Base-by-base conservation (phyloP, 2,113 vertebrate species). In the Mixornis gularis region DNA sequence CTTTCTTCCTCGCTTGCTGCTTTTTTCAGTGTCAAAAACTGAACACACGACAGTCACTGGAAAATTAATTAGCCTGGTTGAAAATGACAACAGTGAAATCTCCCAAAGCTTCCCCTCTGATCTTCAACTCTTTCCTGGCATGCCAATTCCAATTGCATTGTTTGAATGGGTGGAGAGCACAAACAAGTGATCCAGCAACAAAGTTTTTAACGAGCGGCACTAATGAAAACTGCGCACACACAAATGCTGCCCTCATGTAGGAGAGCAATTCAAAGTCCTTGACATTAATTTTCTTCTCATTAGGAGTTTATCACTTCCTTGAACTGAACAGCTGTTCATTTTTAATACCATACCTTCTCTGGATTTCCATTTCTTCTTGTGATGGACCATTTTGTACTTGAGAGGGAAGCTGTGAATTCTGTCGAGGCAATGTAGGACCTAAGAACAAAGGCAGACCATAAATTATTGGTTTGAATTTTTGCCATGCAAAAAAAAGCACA, bases 321-420 rank as follows among this genome's bases (percentile, higher is more conserved):
- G 44, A 78, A 74, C 1, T 64, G 49, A 95, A 72, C 68, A 89
- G 36, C 43, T 89, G 41, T 15, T 90, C 21, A 24, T 43, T 81
- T 65, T 29, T 13, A 68, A 48, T 40, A 53, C 44, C 62, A 89
- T 98, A 99, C 99, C 99, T 98, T 98, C 98, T 98, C 94, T 99
- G 99, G 89, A 98, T 97, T 93, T 99, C 99, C 97, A 99, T 89
- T 91, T 99, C 99, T 94, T 99, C 99, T 93, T 98, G 98, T 20
- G 98, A 98, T 43, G 99, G 99, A 71, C 99, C 99, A 98, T 99
- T 99, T 77, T 99, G 99, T 92, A 99, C 98, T 98, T 99, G 98
- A 93, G 96, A 70, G 40, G 98, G 97, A 89, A 98, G 96, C 51
- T 98, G 98, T 79, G 98, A 98, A 92, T 97, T 98, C 95, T 98